Evolutionary conservation across 1,140 invertebrate species (phyloP).

Genomic region (Aplysia californica): DNA sequence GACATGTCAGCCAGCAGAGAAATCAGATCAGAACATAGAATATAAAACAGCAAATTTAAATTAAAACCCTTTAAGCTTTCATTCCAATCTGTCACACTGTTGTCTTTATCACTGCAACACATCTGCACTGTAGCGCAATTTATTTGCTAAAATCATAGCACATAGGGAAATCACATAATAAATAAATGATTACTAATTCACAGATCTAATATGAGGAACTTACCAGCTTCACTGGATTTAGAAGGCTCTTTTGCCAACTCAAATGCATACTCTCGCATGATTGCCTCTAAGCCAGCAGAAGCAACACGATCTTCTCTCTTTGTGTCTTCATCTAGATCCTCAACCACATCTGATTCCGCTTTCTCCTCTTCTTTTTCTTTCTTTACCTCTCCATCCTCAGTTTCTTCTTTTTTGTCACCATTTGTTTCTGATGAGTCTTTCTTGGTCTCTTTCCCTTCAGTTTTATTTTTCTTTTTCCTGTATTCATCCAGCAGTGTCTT

Average conservation of each 20-base stretch:
- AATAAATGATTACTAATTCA: too few species aligned
- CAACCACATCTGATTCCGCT: conserved; percentile 39
- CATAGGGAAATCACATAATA: too few species aligned
- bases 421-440: too few species aligned
- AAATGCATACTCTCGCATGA: conserved; percentile 84
- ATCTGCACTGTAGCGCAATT: too few species aligned
- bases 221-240: conserved; percentile 32
- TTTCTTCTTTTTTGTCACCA: conserved; percentile 46
- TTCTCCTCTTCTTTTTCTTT: conserved; percentile 49
- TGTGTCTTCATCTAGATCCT: conserved; percentile 60
- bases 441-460: conserved; percentile 41
- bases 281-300: conserved; percentile 79
- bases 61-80: too few species aligned
- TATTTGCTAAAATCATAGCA: too few species aligned
- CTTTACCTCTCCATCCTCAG: conserved; percentile 43
- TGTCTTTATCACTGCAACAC: too few species aligned
- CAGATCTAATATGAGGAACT: too few species aligned
- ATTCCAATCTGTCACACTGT: too few species aligned
- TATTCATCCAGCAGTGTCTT: conserved; percentile 94
- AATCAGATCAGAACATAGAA: too few species aligned
- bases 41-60: too few species aligned
- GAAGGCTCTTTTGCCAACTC: conserved; percentile 73
- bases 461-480: conserved; percentile 68
- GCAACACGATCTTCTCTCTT: conserved; percentile 71
- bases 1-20: too few species aligned